Conservation (phyloP, 2,113 vertebrate species). For the Hystrix cristata region DNA sequence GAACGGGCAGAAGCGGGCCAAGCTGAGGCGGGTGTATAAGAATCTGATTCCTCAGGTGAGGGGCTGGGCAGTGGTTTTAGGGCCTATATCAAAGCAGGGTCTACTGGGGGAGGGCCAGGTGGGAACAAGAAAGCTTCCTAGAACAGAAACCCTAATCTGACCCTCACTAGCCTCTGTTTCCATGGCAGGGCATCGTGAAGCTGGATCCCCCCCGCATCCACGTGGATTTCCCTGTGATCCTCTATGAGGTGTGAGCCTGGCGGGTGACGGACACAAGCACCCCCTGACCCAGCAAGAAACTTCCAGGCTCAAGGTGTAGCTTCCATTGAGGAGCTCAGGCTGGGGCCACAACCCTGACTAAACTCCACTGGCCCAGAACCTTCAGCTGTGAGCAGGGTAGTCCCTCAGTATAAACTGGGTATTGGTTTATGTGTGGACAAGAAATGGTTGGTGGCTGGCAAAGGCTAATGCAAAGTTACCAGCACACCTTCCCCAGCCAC, state of each 20-base stretch:
- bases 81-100: background rate
- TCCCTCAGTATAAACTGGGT: slow-evolving; percentile 32
- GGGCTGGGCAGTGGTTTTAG: background rate
- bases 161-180: slow-evolving; percentile 73
- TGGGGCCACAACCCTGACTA: slow-evolving; percentile 68
- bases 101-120: slow-evolving; percentile 17
- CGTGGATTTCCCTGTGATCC: slow-evolving; percentile 97
- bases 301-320: slow-evolving; percentile 70
- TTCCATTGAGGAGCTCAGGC: slow-evolving; percentile 71
- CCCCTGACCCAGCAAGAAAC: slow-evolving; percentile 68
- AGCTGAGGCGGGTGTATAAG: slow-evolving; percentile 98
- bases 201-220: slow-evolving; percentile 97
- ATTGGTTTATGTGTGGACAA: slow-evolving; percentile 52
- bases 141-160: background rate
- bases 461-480: slow-evolving; percentile 48
- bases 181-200: slow-evolving; percentile 95
- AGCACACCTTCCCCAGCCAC: slow-evolving; percentile 44
- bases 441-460: slow-evolving; percentile 39
- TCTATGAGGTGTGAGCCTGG: slow-evolving; percentile 95
- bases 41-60: slow-evolving; percentile 99
- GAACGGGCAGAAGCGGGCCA: slow-evolving; percentile 97
- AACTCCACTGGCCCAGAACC: slow-evolving; percentile 69
- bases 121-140: slow-evolving; percentile 20
- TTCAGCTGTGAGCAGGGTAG: slow-evolving; percentile 62
- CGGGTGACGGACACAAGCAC: slow-evolving; percentile 59